Evolutionary conservation across 2,888 invertebrate species (phyloP).

Genomic region (Ryuthela nishihirai): DNA sequence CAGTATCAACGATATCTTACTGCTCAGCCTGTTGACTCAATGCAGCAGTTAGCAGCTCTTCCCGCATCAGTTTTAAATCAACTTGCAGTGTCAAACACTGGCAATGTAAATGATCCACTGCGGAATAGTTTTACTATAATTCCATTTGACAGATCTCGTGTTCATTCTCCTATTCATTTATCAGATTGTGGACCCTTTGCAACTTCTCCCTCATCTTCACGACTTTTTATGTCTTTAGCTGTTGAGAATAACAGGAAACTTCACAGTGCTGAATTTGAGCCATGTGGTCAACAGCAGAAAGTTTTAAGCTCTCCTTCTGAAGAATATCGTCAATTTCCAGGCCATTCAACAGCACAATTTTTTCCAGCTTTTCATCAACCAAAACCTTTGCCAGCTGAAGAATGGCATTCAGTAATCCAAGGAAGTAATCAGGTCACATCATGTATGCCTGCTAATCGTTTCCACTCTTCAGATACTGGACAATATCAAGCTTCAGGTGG

Average conservation of each 20-base stretch:
- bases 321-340: background rate
- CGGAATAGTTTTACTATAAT: conserved; percentile 19
- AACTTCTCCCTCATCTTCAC: conserved; percentile 17
- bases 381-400: too few species aligned
- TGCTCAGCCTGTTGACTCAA: conserved; percentile 1
- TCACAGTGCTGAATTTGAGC: background rate
- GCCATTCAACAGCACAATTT: too few species aligned
- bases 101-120: background rate
- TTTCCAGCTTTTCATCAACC: too few species aligned
- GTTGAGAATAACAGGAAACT: conserved; percentile 21
- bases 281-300: background rate
- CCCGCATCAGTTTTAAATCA: conserved; percentile 10
- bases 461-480: too few species aligned
- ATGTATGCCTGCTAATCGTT: too few species aligned
- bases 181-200: conserved; percentile 19
- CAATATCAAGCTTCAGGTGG: too few species aligned
- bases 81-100: background rate
- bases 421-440: too few species aligned
- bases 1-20: too few species aligned
- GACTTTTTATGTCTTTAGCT: conserved; percentile 26
- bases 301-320: background rate
- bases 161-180: conserved; percentile 21
- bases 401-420: too few species aligned
- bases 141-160: conserved; percentile 14
- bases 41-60: conserved; percentile 1